Base-by-base conservation (phyloP, 2,888 invertebrate species). In the Platypus cylindrus region DNA sequence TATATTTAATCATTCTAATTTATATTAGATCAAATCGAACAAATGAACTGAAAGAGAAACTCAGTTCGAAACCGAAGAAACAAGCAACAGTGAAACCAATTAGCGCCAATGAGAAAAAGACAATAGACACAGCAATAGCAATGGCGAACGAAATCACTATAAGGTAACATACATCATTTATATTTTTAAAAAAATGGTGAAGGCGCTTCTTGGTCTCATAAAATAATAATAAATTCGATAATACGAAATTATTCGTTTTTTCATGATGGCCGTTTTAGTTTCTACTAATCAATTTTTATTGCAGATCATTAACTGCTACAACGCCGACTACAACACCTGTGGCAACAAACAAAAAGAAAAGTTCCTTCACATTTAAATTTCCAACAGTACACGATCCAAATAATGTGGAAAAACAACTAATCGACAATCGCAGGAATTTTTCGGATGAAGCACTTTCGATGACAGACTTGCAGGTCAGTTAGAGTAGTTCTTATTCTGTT, bases 101-200 rank as follows among this genome's bases (percentile, higher is more conserved):
- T 64, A 93, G 93, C 8, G 84, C 90, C 0, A 81, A 90, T 40
- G 94, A 94, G 54, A 80, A 89, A 58, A 85, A 79, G 59, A 86
- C 87, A 5, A 67, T 95, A 40, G 87, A 94, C 51, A 84, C 84
- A 13, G 94, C 93, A 1, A 90, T 93, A 41, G 89, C 89, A 33
- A 72, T 93, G 64, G 93, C 91, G 13, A 89, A 89, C 59, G 90
- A 93, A 64, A 72, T 93, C 40, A 89, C 87, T 16, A 55, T 56
- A 15, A 53, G 58, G 47, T 50, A 39, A n/a, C 13, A 17, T 16
- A 16, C 15, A 27, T 12, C 26, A 2, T 26, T 17, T 12, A 27
- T 34, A 2, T 17, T 30, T 28, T 18, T 24, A 24, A 28, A n/a
- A n/a, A n/a, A n/a, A n/a, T n/a, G n/a, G n/a, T n/a, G n/a, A n/a